A percentile compares a stretch with the other conserved stretches of the same genome.
phyloP scores from a whole-genome alignment of 1,140 invertebrate species.

The Ceratitis capitata region DNA sequence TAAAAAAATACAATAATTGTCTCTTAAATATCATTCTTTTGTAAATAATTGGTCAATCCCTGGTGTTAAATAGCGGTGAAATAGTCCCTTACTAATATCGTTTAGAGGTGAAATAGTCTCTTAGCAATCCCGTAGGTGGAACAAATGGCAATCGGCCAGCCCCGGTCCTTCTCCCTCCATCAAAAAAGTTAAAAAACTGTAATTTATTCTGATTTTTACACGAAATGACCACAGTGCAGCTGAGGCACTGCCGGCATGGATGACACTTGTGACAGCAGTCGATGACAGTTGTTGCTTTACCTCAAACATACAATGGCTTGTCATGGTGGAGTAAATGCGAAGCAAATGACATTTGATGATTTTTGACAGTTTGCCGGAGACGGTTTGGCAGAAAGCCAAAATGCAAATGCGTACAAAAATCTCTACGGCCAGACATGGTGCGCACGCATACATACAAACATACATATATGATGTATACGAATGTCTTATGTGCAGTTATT shows the following conservation, averaged over 20 bases:
- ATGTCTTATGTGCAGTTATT: not conserved
- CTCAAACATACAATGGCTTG: not conserved
- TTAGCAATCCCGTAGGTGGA: no score
- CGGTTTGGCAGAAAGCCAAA: slow-evolving; percentile 31
- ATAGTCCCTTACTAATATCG: no score
- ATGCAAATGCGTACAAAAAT: slow-evolving; percentile 9
- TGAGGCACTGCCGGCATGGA: not conserved
- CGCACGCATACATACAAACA: not conserved
- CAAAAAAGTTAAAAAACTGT: no score
- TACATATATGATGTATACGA: no score
- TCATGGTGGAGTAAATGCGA: not conserved
- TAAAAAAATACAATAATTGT: no score
- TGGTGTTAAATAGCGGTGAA: no score
- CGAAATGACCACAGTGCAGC: not conserved
- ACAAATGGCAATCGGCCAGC: no score
- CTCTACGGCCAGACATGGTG: not conserved
- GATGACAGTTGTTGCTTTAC: slow-evolving; percentile 20
- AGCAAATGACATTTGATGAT: slow-evolving; percentile 36
- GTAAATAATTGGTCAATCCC: no score
- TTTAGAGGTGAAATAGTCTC: no score
- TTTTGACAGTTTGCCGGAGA: slow-evolving; percentile 33
- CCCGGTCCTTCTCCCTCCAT: no score
- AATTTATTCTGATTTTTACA: no score
- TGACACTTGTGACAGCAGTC: not conserved
- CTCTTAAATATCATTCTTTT: no score